These are phyloP conservation scores for cat (Felis catus) DNA, from an alignment of 2,113 vertebrate genomes.

Conservation along the genomic window F.catus_Fca126_mat1.0 CM031424.1:83086501-83087000, in stretches of 20 bases:
- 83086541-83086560: background rate
- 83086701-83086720: background rate
- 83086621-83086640: background rate
- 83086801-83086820: background rate
- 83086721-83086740: background rate
- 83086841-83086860: background rate
- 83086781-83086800: background rate
- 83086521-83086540: background rate
- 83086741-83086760: background rate
- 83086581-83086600: background rate
- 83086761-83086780: background rate
- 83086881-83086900: background rate
- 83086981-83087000: too few relatives aligned
- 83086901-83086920: too few relatives aligned
- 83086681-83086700: background rate
- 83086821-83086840: background rate
- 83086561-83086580: background rate
- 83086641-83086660: background rate
- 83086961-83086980: background rate
- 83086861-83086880: background rate
- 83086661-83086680: background rate
- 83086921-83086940: background rate
- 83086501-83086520: background rate
- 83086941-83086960: background rate
- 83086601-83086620: background rate